These are phyloP conservation scores for Athalia rosae DNA, from an alignment of 2,888 invertebrate genomes.

Conservation along the genomic window DNA sequence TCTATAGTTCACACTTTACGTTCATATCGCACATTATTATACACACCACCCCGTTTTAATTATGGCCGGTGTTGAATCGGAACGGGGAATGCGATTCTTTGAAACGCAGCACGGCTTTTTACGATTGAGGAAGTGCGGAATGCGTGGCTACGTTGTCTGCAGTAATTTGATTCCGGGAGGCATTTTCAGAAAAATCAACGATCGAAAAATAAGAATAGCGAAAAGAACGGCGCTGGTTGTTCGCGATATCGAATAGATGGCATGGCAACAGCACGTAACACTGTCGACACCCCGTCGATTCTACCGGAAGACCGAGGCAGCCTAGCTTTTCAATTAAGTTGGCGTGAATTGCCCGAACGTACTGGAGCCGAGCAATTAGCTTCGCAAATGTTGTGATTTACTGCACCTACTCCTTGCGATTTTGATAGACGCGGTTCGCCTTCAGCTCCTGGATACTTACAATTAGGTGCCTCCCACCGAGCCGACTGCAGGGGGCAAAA, in stretches of 20 bases:
- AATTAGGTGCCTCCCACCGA: conserved; percentile 6
- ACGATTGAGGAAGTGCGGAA: no score
- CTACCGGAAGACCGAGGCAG: conserved; percentile 29
- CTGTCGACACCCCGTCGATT: conserved; percentile 12
- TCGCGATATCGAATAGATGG: neutral
- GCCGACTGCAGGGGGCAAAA: conserved; percentile 8
- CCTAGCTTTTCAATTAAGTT: conserved; percentile 35
- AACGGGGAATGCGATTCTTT: no score
- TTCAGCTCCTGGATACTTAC: no score
- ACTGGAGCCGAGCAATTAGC: conserved; percentile 28
- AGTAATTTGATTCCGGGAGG: no score
- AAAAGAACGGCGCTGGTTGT: neutral
- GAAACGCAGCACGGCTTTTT: no score
- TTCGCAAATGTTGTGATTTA: conserved; percentile 32
- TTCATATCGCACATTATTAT: no score
- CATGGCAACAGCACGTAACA: neutral
- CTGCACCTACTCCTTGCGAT: conserved; percentile 1
- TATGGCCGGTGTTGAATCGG: no score
- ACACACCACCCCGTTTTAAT: no score
- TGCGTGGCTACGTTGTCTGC: no score
- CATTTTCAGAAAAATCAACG: no score
- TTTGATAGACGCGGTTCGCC: neutral
- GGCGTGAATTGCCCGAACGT: neutral
- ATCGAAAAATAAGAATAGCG: no score
- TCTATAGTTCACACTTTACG: no score